Evolutionary conservation across 2,888 invertebrate genomes (phyloP), one percentile per base, ranked within the genome.

Genomic region (Iphiclides podalirius): DNA sequence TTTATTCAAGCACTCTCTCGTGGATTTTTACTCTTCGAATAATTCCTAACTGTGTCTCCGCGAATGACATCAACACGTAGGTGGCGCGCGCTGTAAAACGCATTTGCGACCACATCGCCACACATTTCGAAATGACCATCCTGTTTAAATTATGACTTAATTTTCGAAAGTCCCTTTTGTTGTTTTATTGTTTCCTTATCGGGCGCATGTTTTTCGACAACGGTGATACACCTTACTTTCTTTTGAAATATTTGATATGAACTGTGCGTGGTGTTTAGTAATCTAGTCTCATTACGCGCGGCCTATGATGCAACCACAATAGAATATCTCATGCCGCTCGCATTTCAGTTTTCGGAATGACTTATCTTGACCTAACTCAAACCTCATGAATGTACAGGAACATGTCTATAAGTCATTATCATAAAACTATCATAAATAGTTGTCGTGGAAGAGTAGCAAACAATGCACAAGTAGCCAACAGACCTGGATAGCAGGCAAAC

Each of bases 81-180:
- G 86, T 77, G 84, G 77, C 57, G 64, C 51, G 57, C 61, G 69
- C 70, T 75, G 78, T 81, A 80, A 81, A 79, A 75, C 64, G 63
- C 59, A 60, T 69, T 64, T 61, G 70, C 63, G 65, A 64, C 64
- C 69, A 63, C 67, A 69, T 63, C 59, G 63, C 65, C 69, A 71
- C 75, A 73, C 73, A 67, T 81, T 82, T 77, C 77, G 75, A 78
- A 83, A 79, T 71, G 68, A 62, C 66, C 74, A 73, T 80, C 75
- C 68, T 74, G 72, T 67, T 75, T 79, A 84, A 85, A 71, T 81
- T 83, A 85, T 86, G 79, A 79, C 85, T 87, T 84, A 85, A 87
- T 86, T 84, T 44, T 71, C 64, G 72, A 69, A 75, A 70, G 68
- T 64, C 66, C 74, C 69, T 75, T 72, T 67, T 35, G 36, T 43